These are phyloP conservation scores for Thalpophila matura DNA, from an alignment of 2,888 invertebrate species.

Conservation along the genomic window DNA sequence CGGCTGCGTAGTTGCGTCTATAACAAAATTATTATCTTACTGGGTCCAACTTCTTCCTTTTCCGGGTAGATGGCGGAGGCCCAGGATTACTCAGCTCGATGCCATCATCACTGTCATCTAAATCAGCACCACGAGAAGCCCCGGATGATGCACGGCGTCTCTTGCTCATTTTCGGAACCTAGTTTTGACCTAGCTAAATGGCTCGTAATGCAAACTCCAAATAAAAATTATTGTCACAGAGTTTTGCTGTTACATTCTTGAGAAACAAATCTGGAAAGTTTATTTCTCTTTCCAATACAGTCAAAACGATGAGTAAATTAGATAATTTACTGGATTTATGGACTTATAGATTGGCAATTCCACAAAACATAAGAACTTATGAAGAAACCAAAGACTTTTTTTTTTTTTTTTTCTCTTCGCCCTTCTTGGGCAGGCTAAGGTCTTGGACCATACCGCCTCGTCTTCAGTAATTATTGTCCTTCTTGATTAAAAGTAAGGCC, in stretches of 20 bases:
- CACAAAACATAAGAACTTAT: too few relatives aligned
- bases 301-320: neutral
- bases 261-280: neutral
- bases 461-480: too few relatives aligned
- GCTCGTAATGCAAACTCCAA: slow-evolving; percentile 5
- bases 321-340: neutral
- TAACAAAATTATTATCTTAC: slow-evolving; percentile 82
- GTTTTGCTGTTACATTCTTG: slow-evolving; percentile 34
- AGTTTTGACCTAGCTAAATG: too few relatives aligned
- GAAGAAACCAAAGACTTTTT: too few relatives aligned
- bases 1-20: neutral
- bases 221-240: neutral
- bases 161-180: slow-evolving; percentile 94
- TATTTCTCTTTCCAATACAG: neutral
- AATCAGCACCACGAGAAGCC: slow-evolving; percentile 93
- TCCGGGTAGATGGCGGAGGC: slow-evolving; percentile 88
- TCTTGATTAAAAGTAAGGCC: too few relatives aligned
- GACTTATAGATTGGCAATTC: neutral
- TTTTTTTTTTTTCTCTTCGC: too few relatives aligned
- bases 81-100: slow-evolving; percentile 87
- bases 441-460: too few relatives aligned
- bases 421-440: too few relatives aligned
- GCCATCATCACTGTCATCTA: slow-evolving; percentile 93
- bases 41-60: slow-evolving; percentile 94
- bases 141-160: slow-evolving; percentile 96